Conservation (phyloP, 2,888 invertebrate species). For the Zygaena filipendulae region DNA sequence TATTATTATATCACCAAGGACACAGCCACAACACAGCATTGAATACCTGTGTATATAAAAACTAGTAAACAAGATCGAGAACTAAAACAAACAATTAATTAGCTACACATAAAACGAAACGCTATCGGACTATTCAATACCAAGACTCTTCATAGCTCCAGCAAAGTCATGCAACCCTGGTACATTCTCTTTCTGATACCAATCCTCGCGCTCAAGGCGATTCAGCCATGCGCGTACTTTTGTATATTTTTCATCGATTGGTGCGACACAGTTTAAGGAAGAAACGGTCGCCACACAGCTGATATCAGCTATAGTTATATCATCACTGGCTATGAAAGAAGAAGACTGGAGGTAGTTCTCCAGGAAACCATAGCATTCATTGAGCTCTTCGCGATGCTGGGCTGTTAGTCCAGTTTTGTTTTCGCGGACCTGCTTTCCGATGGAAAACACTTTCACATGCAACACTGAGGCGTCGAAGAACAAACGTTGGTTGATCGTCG, state of each 20-base stretch:
- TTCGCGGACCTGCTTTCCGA: background rate
- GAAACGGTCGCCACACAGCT: conserved; percentile 25
- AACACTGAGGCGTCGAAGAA: conserved; percentile 25
- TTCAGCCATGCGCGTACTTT: conserved; percentile 25
- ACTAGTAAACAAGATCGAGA: too few relatives aligned
- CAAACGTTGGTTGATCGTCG: conserved; percentile 26
- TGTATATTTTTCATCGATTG: conserved; percentile 22
- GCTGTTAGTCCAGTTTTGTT: conserved; percentile 14
- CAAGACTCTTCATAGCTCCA: too few relatives aligned
- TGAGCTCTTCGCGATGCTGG: conserved; percentile 17
- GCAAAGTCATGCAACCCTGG: conserved; percentile 26
- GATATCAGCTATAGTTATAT: conserved; percentile 31
- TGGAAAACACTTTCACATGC: conserved; percentile 19
- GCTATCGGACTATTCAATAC: too few relatives aligned
- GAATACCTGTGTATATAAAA: too few relatives aligned
- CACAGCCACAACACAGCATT: too few relatives aligned
- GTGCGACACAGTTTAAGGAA: conserved; percentile 21
- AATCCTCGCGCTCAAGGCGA: conserved; percentile 21
- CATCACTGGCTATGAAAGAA: conserved; percentile 22
- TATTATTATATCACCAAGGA: too few relatives aligned
- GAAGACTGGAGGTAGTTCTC: conserved; percentile 28
- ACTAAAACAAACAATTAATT: too few relatives aligned
- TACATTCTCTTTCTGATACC: conserved; percentile 25
- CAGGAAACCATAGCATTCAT: conserved; percentile 25
- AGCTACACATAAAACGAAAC: too few relatives aligned